Conservation (phyloP, 2,113 vertebrate species). For the Noctilio leporinus region DNA sequence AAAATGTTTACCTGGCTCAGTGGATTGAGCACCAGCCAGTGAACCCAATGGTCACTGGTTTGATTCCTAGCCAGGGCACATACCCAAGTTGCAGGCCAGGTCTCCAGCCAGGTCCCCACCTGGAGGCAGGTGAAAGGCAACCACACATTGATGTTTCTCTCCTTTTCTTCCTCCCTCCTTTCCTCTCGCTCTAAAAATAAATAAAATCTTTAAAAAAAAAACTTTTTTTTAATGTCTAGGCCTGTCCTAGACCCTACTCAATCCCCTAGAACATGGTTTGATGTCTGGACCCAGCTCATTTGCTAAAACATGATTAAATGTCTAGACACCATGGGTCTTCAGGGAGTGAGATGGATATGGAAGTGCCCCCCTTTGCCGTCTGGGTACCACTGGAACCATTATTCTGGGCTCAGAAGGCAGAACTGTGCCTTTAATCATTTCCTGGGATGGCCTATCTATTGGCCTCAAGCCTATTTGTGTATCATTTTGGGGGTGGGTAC, state of each 20-base stretch:
- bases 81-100: too few relatives aligned
- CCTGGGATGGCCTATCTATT: not conserved
- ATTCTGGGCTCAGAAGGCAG: not conserved
- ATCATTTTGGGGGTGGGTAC: not conserved
- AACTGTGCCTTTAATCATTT: not conserved
- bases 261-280: not conserved
- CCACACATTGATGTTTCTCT: too few relatives aligned
- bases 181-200: too few relatives aligned
- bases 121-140: too few relatives aligned
- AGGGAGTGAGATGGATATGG: fast-evolving
- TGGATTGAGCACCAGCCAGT: too few relatives aligned
- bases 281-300: not conserved
- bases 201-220: too few relatives aligned
- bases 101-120: too few relatives aligned
- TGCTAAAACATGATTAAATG: not conserved
- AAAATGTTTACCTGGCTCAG: too few relatives aligned
- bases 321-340: not conserved
- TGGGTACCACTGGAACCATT: not conserved
- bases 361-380: not conserved
- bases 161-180: too few relatives aligned
- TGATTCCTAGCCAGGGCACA: too few relatives aligned
- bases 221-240: too few relatives aligned
- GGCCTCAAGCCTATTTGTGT: not conserved
- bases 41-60: too few relatives aligned
- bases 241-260: not conserved